Base-by-base conservation (phyloP, 2,113 vertebrate genomes). In the Centropus unirufus region DNA sequence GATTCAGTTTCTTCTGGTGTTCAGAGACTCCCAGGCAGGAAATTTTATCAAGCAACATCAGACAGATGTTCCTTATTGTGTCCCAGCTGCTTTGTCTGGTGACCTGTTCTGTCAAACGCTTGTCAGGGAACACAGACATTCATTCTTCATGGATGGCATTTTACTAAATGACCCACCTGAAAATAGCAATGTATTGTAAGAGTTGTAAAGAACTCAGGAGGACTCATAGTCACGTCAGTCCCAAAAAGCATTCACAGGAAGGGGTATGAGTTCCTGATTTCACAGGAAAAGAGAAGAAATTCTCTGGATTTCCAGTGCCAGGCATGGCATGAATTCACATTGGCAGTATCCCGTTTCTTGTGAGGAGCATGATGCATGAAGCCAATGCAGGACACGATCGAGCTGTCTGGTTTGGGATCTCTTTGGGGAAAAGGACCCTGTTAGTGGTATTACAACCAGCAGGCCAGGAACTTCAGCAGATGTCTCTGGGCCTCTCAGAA, bases 341-440 rank as follows among this genome's bases (percentile, higher is more conserved):
- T 54, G 72, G 20, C 18, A 46, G 26, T 19, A 34, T 15, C 19
- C 11, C 15, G 27, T 73, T 75, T 68, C 67, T 62, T 22, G 51
- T 8, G 6, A 24, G 6, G 24, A 64, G 34, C 34, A 52, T 0
- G 0, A 19, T 58, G 49, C 8, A 1, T 23, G 19, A 8, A 29
- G 46, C 58, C 49, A 79, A 24, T 18, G n/a, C 24, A 69, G 46
- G 55, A 44, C 54, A 51, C 27, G n/a, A 34, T 46, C 26, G 55
- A 75, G 21, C 52, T 8, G 8, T 66, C 63, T 78, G 36, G 6
- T 75, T 85, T 92, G 87, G 52, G 13, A n/a, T 26, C 29, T 34
- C 47, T 67, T 14, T 39, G 62, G 76, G 47, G 46, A 81, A 77
- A 83, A 66, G 26, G 4, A 15, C 29, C 13, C 55, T 74, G 44